These are phyloP conservation scores for Passer domesticus DNA, from an alignment of 2,113 vertebrate species.

Conservation along the genomic window DNA sequence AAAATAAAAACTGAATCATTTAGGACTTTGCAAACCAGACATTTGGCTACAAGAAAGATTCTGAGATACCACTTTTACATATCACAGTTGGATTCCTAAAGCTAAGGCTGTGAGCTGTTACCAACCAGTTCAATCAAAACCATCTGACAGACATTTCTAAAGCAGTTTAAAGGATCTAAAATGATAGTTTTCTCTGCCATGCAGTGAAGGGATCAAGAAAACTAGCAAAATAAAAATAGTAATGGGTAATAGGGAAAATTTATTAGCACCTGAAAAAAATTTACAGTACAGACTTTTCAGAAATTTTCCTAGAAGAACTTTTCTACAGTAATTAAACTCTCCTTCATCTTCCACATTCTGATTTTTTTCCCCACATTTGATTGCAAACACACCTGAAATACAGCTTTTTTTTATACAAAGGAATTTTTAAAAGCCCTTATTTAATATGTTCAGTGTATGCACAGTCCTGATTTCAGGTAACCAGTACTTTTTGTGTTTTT, in stretches of 20 bases:
- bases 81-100: conserved; percentile 36
- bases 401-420: background rate
- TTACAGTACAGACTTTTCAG: background rate
- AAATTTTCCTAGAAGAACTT: background rate
- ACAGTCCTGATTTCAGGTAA: background rate
- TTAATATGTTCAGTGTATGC: background rate
- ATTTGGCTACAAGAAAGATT: background rate
- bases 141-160: background rate
- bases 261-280: background rate
- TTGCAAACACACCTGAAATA: background rate
- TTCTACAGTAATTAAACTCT: background rate
- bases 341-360: background rate
- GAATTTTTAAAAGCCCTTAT: background rate
- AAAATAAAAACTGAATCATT: background rate
- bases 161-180: background rate
- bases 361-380: background rate
- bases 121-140: conserved; percentile 38
- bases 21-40: background rate
- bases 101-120: conserved; percentile 36
- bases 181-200: background rate
- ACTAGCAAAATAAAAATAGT: background rate
- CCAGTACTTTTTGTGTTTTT: background rate
- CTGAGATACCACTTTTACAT: background rate
- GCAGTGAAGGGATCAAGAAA: background rate
- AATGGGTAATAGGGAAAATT: background rate